phyloP scores from a whole-genome alignment of 2,113 vertebrate genomes.

The Chinchilla lanigera region DNA sequence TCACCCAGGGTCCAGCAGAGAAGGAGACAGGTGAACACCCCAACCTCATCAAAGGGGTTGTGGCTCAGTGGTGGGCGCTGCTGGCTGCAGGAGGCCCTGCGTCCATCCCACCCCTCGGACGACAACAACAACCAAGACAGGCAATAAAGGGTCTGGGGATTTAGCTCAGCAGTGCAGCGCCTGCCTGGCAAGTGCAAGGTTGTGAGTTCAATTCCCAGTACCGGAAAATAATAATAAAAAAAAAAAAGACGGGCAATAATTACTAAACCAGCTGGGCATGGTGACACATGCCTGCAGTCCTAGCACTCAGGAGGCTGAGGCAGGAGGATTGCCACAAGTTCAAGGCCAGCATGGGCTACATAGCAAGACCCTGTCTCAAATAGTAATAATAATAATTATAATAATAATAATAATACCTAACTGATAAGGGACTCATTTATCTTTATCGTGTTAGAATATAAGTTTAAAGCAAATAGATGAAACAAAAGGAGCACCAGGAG shows the following conservation, averaged over 20 bases:
- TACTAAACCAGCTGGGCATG: neutral
- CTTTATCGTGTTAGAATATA: neutral
- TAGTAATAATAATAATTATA: too few species aligned
- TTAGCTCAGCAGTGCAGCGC: too few species aligned
- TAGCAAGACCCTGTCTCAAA: neutral
- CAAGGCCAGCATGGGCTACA: neutral
- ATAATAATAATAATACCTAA: too few species aligned
- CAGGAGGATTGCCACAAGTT: neutral
- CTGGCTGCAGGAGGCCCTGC: fast-evolving
- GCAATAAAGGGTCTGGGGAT: too few species aligned
- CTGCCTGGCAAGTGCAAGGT: too few species aligned
- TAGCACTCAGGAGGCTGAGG: neutral
- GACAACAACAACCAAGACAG: neutral
- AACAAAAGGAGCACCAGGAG: neutral
- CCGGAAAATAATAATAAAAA: too few species aligned
- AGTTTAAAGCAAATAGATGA: neutral
- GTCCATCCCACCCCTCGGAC: neutral
- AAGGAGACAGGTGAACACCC: neutral
- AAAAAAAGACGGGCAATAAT: neutral
- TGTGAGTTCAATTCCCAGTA: too few species aligned
- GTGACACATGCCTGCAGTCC: neutral
- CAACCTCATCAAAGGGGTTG: neutral
- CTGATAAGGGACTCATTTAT: neutral
- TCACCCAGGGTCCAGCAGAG: neutral
- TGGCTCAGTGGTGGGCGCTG: neutral